Conservation (phyloP, 2,113 vertebrate genomes). For the Lycaon pictus region DNA sequence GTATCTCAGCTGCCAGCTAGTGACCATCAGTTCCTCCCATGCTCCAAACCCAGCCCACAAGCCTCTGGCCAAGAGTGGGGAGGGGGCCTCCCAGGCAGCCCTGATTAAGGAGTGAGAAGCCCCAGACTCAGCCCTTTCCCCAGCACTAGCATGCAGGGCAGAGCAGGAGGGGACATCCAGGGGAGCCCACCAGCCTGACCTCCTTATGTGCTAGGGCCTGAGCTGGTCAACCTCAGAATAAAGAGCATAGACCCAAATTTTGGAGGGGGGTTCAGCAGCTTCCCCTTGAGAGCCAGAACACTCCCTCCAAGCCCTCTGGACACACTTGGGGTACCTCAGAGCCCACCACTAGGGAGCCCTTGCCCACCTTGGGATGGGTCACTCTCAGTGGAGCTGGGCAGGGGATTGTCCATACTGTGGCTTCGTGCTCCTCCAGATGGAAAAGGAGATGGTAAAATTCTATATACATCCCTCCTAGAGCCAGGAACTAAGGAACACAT, state of each 20-base stretch:
- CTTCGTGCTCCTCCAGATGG: not conserved
- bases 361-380: not conserved
- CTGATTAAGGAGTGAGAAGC: not conserved
- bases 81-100: not conserved
- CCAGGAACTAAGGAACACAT: not conserved
- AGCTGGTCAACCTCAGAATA: not conserved
- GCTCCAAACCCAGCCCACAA: not conserved
- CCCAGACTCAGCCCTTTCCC: not conserved
- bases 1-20: not conserved
- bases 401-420: not conserved
- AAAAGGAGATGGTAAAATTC: not conserved
- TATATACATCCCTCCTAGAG: not conserved
- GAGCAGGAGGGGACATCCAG: accelerated
- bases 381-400: not conserved
- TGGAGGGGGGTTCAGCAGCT: not conserved
- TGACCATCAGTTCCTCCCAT: not conserved
- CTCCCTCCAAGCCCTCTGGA: not conserved
- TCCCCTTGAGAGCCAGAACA: not conserved
- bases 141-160: not conserved
- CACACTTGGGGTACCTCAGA: not conserved
- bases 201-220: not conserved
- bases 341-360: not conserved
- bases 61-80: not conserved
- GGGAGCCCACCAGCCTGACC: not conserved
- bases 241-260: not conserved